Base-by-base conservation (phyloP, 2,888 invertebrate genomes). In the Sesia apiformis region DNA sequence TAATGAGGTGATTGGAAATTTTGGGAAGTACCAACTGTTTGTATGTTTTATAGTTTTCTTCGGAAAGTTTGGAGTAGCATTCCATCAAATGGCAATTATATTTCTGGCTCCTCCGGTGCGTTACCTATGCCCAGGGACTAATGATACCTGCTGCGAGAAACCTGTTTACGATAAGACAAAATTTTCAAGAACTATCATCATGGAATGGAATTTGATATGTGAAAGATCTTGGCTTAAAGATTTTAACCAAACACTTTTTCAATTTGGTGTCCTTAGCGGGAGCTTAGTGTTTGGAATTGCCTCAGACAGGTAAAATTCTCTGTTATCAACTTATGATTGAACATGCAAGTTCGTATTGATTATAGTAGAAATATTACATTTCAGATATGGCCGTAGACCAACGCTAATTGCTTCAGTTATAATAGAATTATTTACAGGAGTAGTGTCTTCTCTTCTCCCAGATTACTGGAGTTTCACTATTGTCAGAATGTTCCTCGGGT, bases 121-220 rank as follows among this genome's bases (percentile, higher is more conserved):
- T 0, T 84, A 74, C 56, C 58, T 64, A 63, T 86, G 90, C 61
- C 74, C 77, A 8, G 62, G 62, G 23, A 23, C 23, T 46, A 77
- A 76, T 41, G 55, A 51, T 3, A 68, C 70, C 23, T 84, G 89
- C 51, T 94, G 94, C 65, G 77, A 87, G 0, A 71, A 83, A 57
- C 89, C 92, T 55, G 76, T 89, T 4, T 94, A 91, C 69, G 91
- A 94, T 68, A 92, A 79, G 63, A 89, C 87, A 42, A 67, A 91
- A 51, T 95, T 94, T 70, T 78, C 87, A 4, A 91, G 92, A 63
- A 95, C 94, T 0, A 93, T 95, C 51, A 86, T 92, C 41, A 93
- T 91, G 3, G 93, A 95, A 90, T 96, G 94, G 93, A 89, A 93
- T 72, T 82, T 96, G 57, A 93, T 94, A 38, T 95, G 95, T 72